Conservation (phyloP, 2,113 vertebrate species). For the Panurus biarmicus region DNA sequence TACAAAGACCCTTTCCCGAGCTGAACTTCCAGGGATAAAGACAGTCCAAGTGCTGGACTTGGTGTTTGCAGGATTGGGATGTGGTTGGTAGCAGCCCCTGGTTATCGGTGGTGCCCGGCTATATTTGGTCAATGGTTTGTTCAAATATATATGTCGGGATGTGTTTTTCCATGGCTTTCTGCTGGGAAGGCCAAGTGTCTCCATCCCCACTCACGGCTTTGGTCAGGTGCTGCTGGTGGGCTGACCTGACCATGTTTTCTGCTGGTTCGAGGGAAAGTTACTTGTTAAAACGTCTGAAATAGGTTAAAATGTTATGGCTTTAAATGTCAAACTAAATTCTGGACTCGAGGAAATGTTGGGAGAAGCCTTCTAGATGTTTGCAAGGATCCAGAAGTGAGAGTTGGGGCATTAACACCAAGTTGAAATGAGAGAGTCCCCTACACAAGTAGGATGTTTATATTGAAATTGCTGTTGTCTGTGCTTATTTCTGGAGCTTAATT, state of each 20-base stretch:
- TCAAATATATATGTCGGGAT: neutral
- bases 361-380: neutral
- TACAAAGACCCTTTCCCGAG: neutral
- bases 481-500: conserved; percentile 15
- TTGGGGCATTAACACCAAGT: neutral
- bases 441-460: neutral
- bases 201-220: neutral
- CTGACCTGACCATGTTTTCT: conserved; percentile 34
- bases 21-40: neutral
- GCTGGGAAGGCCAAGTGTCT: conserved; percentile 44
- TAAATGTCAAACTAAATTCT: neutral
- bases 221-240: neutral
- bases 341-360: neutral
- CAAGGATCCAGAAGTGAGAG: conserved; percentile 10
- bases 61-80: neutral
- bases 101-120: conserved; percentile 42
- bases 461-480: conserved; percentile 18
- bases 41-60: neutral
- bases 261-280: conserved; percentile 21
- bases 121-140: conserved; percentile 7
- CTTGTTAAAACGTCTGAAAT: neutral
- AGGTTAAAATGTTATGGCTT: neutral
- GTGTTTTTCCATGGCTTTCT: conserved; percentile 12
- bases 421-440: neutral
- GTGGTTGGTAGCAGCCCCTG: neutral